Percentiles rank a stretch among this genome's conserved stretches.
Conservation (phyloP, 2,797 vertebrate genomes). For the Amniataba percoides region DNA sequence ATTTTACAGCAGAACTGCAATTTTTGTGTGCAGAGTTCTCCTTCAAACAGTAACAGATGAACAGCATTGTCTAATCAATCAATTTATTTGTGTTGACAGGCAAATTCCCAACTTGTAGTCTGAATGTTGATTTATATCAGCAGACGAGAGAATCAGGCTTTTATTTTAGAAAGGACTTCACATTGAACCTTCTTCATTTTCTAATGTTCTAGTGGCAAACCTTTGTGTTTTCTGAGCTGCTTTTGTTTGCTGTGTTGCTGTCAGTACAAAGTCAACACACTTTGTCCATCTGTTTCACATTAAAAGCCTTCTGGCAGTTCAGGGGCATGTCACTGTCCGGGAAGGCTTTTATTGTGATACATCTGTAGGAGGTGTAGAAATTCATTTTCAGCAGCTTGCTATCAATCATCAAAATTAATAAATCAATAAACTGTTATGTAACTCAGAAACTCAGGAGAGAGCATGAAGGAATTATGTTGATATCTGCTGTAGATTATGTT, state of each 20-base stretch:
- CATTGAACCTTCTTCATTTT: not conserved
- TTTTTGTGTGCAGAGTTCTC: not conserved
- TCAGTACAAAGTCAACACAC: constrained; percentile 29
- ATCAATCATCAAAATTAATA: not conserved
- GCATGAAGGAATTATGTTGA: not conserved
- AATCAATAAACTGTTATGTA: not conserved
- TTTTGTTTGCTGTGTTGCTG: constrained; percentile 29
- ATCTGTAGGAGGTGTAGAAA: constrained; percentile 5
- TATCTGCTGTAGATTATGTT: not conserved
- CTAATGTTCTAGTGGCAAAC: not conserved
- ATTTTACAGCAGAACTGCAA: not conserved
- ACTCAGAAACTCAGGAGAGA: not conserved
- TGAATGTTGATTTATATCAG: not conserved
- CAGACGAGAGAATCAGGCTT: not conserved
- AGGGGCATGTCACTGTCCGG: not conserved
- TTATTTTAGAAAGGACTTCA: not conserved
- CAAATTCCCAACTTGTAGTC: not conserved
- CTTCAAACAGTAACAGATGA: not conserved
- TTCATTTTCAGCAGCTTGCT: constrained; percentile 7
- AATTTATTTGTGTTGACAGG: not conserved
- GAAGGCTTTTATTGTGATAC: constrained; percentile 24
- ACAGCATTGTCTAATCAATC: not conserved
- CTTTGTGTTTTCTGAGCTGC: constrained; percentile 16
- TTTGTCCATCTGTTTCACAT: constrained; percentile 41
- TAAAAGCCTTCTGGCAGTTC: constrained; percentile 11